Conservation (phyloP, 2,888 invertebrate genomes). For the Campoletis raptor region DNA sequence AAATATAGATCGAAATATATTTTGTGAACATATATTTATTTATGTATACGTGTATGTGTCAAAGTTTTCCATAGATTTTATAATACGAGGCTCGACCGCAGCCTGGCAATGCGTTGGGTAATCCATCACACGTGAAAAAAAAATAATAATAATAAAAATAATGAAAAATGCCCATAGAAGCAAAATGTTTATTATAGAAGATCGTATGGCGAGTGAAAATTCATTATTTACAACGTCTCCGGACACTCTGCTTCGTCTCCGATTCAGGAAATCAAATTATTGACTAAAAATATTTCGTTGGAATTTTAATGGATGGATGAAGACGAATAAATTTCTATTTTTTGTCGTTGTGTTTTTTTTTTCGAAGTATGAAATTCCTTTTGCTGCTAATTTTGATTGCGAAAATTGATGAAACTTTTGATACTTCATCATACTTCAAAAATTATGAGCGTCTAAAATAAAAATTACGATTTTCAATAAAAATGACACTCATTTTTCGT, state of each 20-base stretch:
- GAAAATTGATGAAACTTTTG: too few relatives aligned
- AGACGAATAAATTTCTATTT: background rate
- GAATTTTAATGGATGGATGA: background rate
- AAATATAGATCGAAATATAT: background rate
- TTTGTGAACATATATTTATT: background rate
- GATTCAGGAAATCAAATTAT: background rate
- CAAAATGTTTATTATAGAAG: constrained; percentile 6
- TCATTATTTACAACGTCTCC: background rate
- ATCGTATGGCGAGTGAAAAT: constrained; percentile 22
- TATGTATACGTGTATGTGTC: constrained; percentile 5
- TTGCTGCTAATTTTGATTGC: background rate
- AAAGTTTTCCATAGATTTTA: constrained; percentile 28
- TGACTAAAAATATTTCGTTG: background rate
- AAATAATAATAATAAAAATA: background rate
- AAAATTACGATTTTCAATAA: too few relatives aligned
- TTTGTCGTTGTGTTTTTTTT: too few relatives aligned
- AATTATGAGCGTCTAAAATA: too few relatives aligned
- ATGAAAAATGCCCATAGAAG: constrained; percentile 9
- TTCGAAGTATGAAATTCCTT: background rate
- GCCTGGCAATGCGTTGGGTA: constrained; percentile 29
- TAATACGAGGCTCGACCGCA: constrained; percentile 43
- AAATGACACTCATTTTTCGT: too few relatives aligned
- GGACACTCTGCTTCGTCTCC: background rate
- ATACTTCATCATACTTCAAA: too few relatives aligned
- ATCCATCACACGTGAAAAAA: constrained; percentile 49